A percentile compares a stretch with the other conserved stretches of the same genome.
These are phyloP conservation scores for Triops cancriformis DNA, from an alignment of 1,140 invertebrate genomes.

Conservation along the genomic window DNA sequence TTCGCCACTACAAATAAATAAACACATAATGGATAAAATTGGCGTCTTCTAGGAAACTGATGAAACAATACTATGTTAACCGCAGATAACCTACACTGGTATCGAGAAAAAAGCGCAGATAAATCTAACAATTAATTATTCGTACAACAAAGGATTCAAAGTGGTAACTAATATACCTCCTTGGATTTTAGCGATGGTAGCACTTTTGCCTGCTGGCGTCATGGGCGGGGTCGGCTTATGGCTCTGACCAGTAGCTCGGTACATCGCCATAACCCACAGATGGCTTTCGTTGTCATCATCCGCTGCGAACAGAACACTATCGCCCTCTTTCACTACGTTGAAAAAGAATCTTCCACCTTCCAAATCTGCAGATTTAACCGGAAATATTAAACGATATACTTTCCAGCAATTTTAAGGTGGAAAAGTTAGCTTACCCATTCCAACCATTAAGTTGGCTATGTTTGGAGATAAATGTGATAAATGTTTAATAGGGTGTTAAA, in stretches of 20 bases:
- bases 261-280: slow-evolving; percentile 98
- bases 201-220: slow-evolving; percentile 66
- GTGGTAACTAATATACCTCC: slow-evolving; percentile 50
- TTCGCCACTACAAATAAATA: no score
- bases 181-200: slow-evolving; percentile 78
- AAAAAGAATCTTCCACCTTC: slow-evolving; percentile 91
- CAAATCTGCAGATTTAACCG: slow-evolving; percentile 47
- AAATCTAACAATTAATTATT: no score
- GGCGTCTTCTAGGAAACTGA: no score
- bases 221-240: slow-evolving; percentile 94
- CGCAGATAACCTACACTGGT: no score
- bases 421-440: slow-evolving; percentile 51
- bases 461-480: slow-evolving; percentile 35
- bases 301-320: slow-evolving; percentile 91
- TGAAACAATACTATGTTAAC: no score
- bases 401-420: slow-evolving; percentile 21
- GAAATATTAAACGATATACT: background rate
- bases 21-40: no score
- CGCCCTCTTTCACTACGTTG: slow-evolving; percentile 96
- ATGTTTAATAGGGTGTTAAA: slow-evolving; percentile 11
- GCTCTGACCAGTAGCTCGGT: slow-evolving; percentile 95
- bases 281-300: slow-evolving; percentile 98
- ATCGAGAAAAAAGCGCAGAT: no score
- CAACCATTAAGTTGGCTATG: slow-evolving; percentile 79
- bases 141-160: no score